Evolutionary conservation across 1,140 invertebrate genomes (phyloP), one percentile per base, ranked within the genome.

Genomic region (Stegodyphus dumicola): DNA sequence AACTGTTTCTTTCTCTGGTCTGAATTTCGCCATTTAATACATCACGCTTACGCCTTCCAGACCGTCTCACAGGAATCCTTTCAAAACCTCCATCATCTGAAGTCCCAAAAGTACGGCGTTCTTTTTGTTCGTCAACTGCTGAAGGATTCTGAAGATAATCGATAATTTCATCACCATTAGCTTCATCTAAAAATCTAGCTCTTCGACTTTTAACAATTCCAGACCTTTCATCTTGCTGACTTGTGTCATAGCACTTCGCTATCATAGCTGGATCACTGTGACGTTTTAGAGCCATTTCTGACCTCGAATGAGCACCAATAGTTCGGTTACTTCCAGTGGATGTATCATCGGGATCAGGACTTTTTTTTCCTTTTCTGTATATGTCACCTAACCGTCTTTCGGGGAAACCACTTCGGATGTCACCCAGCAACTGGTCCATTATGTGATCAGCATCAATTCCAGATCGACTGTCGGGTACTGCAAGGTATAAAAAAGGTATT

Each of bases 81-180:
- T 97, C 96, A 53, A 92, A 85, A 48, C 90, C 91, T 5, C 90
- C 91, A 11, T 80, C 92, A 94, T 65, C 51, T 33, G 60, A 92
- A 90, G 95, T 96, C 51, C 95, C 95, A 93, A 95, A 96, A 10
- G 95, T 95, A 89, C 95, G 95, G 60, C 95, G 91, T 89, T 97
- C 95, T 18, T 95, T 91, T 11, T 89, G 90, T 3, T 33, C 33
- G 33, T 94, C 93, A 3, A 94, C 95, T 2, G 94, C 94, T 0
- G 93, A 93, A 9, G 56, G 15, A 49, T 75, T 83, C 7, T 75
- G 60, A 2, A 75, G 56, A 33, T 66, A 75, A 10, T 51, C 71
- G 4, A 75, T 53, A 11, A 83, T 75, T 7, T 83, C 80, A 74
- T 51, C 73, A 13, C 86, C 70, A 49, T 95, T 91, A 48, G 97